Evolutionary conservation across 2,888 invertebrate genomes (phyloP).

Genomic region (Yponomeuta cagnagella): DNA sequence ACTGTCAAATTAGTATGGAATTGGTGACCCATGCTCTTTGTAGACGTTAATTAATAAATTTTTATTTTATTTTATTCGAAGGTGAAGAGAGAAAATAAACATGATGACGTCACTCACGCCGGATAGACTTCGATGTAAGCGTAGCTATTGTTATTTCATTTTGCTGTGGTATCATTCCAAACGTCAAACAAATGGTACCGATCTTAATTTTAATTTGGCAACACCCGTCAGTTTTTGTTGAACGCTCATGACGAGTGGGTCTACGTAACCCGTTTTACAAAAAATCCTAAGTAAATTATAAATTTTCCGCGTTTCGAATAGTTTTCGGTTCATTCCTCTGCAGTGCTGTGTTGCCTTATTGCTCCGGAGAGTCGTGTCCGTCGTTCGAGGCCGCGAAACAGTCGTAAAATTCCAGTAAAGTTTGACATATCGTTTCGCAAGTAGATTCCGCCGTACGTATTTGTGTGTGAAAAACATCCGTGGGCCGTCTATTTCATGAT

Average conservation of each 20-base stretch:
- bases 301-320: neutral
- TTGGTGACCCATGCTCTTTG: too few species aligned
- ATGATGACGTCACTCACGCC: too few species aligned
- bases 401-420: slow-evolving; percentile 42
- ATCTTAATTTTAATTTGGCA: slow-evolving; percentile 1
- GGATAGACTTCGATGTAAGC: too few species aligned
- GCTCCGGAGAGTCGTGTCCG: neutral
- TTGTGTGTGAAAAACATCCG: slow-evolving; percentile 59
- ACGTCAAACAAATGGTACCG: slow-evolving; percentile 18
- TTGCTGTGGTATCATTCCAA: slow-evolving; percentile 17
- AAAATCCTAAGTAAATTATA: neutral
- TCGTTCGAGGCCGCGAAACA: neutral
- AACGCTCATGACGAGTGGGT: neutral
- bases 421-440: slow-evolving; percentile 67
- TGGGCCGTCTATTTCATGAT: slow-evolving; percentile 27
- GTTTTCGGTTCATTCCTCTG: neutral
- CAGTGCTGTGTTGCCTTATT: neutral
- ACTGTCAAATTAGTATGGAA: too few species aligned
- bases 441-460: slow-evolving; percentile 56
- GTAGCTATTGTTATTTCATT: too few species aligned
- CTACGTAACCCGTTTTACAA: neutral
- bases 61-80: too few species aligned
- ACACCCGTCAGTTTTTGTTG: slow-evolving; percentile 10
- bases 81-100: too few species aligned
- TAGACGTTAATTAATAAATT: too few species aligned